Evolutionary conservation across 2,113 vertebrate species (phyloP).

Genomic region (Stercorarius parasiticus): DNA sequence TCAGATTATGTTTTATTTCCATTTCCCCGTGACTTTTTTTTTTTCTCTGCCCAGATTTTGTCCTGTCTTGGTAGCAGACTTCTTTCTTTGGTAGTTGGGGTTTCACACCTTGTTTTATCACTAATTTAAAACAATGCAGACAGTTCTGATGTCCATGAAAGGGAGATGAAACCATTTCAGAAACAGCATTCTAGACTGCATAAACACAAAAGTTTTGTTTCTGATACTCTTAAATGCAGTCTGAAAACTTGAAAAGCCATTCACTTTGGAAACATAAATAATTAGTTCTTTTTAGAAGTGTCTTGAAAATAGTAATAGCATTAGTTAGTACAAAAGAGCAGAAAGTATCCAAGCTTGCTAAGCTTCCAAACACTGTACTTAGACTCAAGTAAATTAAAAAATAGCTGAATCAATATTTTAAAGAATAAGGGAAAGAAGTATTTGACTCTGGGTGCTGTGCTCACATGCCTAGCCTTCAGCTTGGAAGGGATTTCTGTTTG

Average conservation of each 20-base stretch:
- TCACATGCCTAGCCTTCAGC: background rate
- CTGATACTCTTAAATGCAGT: background rate
- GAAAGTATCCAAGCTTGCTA: background rate
- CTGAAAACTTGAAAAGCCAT: background rate
- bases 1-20: background rate
- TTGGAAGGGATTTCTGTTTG: conserved; percentile 15
- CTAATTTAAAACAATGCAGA: background rate
- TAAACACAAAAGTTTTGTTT: background rate
- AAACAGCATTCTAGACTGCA: background rate
- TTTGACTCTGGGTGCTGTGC: background rate
- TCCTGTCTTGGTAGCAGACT: background rate
- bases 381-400: conserved; percentile 35
- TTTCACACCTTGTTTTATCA: background rate
- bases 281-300: background rate
- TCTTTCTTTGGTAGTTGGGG: background rate
- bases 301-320: conserved; percentile 2
- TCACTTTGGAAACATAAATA: background rate
- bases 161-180: background rate
- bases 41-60: background rate
- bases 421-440: background rate
- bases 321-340: background rate
- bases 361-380: background rate
- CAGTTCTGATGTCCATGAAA: background rate
- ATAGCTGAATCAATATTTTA: background rate
- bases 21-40: background rate